These are phyloP conservation scores for Cydia fagiglandana DNA, from an alignment of 1,140 invertebrate genomes.

Conservation along the genomic window DNA sequence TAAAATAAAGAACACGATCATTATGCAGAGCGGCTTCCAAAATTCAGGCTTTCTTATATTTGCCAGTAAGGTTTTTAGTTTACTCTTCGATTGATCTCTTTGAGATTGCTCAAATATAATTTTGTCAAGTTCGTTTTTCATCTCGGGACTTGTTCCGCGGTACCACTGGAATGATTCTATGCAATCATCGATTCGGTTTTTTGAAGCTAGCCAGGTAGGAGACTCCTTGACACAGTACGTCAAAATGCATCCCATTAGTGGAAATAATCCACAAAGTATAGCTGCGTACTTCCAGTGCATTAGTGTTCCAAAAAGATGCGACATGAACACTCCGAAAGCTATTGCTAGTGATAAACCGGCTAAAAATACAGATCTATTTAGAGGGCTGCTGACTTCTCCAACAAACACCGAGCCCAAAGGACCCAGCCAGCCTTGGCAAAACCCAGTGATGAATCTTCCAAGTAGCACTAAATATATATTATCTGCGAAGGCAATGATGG, in stretches of 20 bases:
- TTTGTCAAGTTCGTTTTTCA: slow-evolving; percentile 76
- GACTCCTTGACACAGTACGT: slow-evolving; percentile 84
- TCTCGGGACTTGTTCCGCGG: slow-evolving; percentile 70
- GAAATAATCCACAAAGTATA: slow-evolving; percentile 77
- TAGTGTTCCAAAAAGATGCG: slow-evolving; percentile 81
- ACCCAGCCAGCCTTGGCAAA: slow-evolving; percentile 79
- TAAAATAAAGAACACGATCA: slow-evolving; percentile 81
- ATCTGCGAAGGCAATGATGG: slow-evolving; percentile 79
- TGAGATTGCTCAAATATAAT: slow-evolving; percentile 69
- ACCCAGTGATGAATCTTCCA: slow-evolving; percentile 85
- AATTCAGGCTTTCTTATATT: slow-evolving; percentile 78
- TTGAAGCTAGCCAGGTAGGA: slow-evolving; percentile 83
- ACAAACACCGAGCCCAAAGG: slow-evolving; percentile 79
- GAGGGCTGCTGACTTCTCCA: slow-evolving; percentile 80
- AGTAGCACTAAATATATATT: slow-evolving; percentile 79
- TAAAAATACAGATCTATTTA: slow-evolving; percentile 80
- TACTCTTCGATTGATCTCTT: slow-evolving; percentile 55
- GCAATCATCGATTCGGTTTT: slow-evolving; percentile 77
- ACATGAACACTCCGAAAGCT: slow-evolving; percentile 79
- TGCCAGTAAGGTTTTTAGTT: slow-evolving; percentile 53
- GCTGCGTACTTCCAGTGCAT: slow-evolving; percentile 81
- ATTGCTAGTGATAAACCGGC: slow-evolving; percentile 79
- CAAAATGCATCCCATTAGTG: slow-evolving; percentile 74
- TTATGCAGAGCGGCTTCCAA: slow-evolving; percentile 81
- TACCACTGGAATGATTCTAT: slow-evolving; percentile 78